These are phyloP conservation scores for Cebus imitator DNA, from an alignment of 2,113 vertebrate species.

Conservation along the genomic window DNA sequence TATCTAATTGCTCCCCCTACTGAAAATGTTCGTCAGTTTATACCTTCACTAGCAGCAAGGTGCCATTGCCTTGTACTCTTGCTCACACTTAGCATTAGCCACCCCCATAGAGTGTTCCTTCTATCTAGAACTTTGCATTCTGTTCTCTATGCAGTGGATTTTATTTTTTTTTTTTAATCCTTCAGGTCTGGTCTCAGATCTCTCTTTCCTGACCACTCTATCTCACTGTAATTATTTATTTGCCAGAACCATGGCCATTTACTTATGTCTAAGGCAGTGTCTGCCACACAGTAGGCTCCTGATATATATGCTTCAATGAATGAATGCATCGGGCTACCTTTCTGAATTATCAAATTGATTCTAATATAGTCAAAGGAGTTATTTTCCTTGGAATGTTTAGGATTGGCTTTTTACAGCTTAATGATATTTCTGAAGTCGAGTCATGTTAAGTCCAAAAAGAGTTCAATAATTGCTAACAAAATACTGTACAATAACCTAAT, in stretches of 20 bases:
- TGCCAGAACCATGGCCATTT: background rate
- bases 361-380: background rate
- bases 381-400: background rate
- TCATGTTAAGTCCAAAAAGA: background rate
- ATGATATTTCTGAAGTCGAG: background rate
- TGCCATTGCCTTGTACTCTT: background rate
- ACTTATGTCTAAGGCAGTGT: background rate
- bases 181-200: background rate
- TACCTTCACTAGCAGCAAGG: background rate
- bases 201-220: background rate
- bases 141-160: background rate
- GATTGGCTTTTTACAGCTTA: background rate
- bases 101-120: background rate
- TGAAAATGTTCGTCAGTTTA: slow-evolving; percentile 1
- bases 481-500: background rate
- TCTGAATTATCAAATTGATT: background rate
- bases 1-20: background rate
- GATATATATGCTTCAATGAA: background rate
- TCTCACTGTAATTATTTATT: background rate
- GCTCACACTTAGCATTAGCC: background rate
- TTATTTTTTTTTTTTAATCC: background rate
- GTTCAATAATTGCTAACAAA: background rate
- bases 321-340: background rate
- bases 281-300: background rate
- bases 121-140: background rate